These are phyloP conservation scores for Zosterops hypoxanthus DNA, from an alignment of 2,113 vertebrate genomes.

Conservation along the genomic window DNA sequence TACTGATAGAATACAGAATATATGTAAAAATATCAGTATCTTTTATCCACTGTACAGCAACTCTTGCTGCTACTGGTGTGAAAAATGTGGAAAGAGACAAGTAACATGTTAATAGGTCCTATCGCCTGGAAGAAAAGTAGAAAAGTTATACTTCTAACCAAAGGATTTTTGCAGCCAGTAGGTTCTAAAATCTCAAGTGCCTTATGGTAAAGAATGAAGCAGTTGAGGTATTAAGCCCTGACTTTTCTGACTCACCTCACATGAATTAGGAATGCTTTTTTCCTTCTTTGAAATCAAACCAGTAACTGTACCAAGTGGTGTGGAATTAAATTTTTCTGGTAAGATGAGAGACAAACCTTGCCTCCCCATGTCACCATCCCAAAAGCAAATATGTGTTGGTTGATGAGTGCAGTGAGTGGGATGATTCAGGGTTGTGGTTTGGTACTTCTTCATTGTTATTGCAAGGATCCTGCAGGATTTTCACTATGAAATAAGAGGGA, in stretches of 20 bases:
- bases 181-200: not conserved
- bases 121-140: not conserved
- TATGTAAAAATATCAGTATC: not conserved
- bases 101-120: not conserved
- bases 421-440: not conserved
- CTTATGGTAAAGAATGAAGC: not conserved
- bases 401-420: not conserved
- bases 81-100: not conserved
- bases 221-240: not conserved
- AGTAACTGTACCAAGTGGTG: not conserved
- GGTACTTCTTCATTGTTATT: not conserved
- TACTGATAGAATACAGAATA: not conserved
- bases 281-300: not conserved
- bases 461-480: not conserved
- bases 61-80: not conserved
- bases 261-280: not conserved
- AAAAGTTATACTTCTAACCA: not conserved
- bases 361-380: not conserved
- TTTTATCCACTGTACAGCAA: not conserved
- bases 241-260: not conserved
- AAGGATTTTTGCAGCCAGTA: not conserved
- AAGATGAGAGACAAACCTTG: not conserved
- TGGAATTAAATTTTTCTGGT: not conserved
- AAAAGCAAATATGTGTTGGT: not conserved
- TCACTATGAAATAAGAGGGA: not conserved